Evolutionary conservation across 2,888 invertebrate species (phyloP).

Genomic region (Microchrysa polita): DNA sequence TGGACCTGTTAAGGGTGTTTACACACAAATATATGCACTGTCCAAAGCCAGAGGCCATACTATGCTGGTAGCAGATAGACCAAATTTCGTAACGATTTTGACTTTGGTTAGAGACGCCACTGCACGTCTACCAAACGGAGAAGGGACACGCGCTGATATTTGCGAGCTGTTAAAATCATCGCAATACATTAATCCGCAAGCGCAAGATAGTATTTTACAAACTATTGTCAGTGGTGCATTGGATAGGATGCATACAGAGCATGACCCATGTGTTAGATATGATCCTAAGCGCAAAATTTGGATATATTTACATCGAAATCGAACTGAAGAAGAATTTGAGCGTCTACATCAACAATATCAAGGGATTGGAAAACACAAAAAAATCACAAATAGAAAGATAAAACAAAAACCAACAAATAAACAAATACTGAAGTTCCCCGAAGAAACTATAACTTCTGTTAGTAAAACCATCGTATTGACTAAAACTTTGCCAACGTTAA

Average conservation of each 20-base stretch:
- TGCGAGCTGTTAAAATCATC: constrained; percentile 86
- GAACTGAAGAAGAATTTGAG: constrained; percentile 70
- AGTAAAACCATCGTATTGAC: constrained; percentile 28
- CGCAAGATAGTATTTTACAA: constrained; percentile 66
- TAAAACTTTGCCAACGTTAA: constrained; percentile 48
- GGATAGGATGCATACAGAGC: constrained; percentile 87
- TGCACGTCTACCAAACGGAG: constrained; percentile 92
- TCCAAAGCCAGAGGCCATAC: constrained; percentile 83
- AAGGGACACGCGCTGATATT: constrained; percentile 91
- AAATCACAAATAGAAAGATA: constrained; percentile 57
- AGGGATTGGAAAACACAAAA: constrained; percentile 69
- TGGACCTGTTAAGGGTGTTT: constrained; percentile 84
- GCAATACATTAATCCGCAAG: constrained; percentile 69
- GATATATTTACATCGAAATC: constrained; percentile 91
- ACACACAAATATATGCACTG: constrained; percentile 70
- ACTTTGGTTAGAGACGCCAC: constrained; percentile 94
- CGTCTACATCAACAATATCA: constrained; percentile 75
- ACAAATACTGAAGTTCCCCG: neutral
- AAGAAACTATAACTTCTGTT: constrained; percentile 29
- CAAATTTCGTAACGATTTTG: constrained; percentile 89
- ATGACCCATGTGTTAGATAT: constrained; percentile 93
- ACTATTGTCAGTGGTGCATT: constrained; percentile 90
- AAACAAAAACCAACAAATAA: constrained; percentile 51
- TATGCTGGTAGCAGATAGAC: constrained; percentile 81
- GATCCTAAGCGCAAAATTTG: constrained; percentile 91